Evolutionary conservation across 2,797 vertebrate species (phyloP).

Genomic region (Coracias cyanogaster): DNA sequence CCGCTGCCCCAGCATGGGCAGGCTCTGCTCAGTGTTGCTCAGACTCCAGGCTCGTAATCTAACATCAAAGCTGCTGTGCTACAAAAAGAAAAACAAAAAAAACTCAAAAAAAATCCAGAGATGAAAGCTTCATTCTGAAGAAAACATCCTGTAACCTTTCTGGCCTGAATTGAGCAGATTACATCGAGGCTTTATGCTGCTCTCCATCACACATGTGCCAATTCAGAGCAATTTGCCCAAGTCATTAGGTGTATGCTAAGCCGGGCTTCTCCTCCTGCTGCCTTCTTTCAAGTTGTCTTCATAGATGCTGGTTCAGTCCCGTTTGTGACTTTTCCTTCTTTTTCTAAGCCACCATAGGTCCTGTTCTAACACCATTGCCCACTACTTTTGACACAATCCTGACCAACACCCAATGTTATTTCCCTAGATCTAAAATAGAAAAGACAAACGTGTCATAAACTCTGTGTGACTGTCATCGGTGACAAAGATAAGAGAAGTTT

Average conservation of each 20-base stretch:
- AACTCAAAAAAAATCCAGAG: neutral
- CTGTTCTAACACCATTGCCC: neutral
- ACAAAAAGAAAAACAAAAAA: too few relatives aligned
- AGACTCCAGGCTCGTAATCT: accelerated
- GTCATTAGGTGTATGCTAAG: neutral
- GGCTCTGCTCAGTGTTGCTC: neutral
- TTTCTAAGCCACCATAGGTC: neutral
- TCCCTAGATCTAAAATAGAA: neutral
- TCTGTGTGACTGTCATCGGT: neutral
- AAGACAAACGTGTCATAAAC: neutral
- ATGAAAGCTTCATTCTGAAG: slow-evolving; percentile 29
- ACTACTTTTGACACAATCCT: accelerated
- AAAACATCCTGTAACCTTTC: neutral
- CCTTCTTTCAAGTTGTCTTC: neutral
- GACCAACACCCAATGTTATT: neutral
- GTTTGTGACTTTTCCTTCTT: neutral
- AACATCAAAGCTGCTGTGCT: slow-evolving; percentile 6
- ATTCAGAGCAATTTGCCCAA: neutral
- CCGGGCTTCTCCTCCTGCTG: neutral
- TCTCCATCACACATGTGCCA: neutral
- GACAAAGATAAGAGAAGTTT: neutral
- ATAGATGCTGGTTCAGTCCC: neutral
- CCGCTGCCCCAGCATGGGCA: accelerated
- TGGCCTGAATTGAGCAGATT: neutral
- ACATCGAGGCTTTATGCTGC: neutral